Percentiles rank a stretch among this genome's conserved stretches.
Conservation (phyloP, 2,113 vertebrate species). For the Sturnira hondurensis region DNA sequence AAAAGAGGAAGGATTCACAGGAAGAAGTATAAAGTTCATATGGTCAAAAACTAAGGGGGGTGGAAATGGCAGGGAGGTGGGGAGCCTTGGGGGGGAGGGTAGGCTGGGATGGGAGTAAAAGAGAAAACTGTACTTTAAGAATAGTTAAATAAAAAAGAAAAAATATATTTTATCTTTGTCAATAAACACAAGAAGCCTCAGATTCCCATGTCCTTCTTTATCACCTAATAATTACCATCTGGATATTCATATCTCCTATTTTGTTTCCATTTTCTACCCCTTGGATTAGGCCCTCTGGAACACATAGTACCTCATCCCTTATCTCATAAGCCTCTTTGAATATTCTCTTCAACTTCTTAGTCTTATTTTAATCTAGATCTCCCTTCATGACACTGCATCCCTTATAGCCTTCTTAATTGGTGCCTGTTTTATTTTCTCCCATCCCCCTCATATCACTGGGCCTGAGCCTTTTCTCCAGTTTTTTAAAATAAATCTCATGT, state of each 20-base stretch:
- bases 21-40: no score
- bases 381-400: background rate
- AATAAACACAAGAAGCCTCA: background rate
- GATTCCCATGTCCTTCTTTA: slow-evolving; percentile 4
- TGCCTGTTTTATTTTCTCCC: background rate
- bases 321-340: background rate
- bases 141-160: no score
- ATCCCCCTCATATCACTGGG: background rate
- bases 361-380: background rate
- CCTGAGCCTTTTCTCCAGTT: background rate
- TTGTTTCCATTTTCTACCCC: background rate
- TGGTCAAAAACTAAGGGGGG: no score
- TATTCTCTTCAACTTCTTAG: background rate
- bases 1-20: no score
- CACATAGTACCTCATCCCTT: background rate
- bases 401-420: background rate
- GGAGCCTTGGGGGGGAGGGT: no score
- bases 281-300: background rate
- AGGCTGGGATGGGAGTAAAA: no score
- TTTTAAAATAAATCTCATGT: slow-evolving; percentile 14
- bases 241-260: background rate
- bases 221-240: slow-evolving; percentile 13
- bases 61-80: no score
- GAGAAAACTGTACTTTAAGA: no score
- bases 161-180: background rate